Conservation (phyloP, 2,888 invertebrate genomes). For the Busseola fusca region DNA sequence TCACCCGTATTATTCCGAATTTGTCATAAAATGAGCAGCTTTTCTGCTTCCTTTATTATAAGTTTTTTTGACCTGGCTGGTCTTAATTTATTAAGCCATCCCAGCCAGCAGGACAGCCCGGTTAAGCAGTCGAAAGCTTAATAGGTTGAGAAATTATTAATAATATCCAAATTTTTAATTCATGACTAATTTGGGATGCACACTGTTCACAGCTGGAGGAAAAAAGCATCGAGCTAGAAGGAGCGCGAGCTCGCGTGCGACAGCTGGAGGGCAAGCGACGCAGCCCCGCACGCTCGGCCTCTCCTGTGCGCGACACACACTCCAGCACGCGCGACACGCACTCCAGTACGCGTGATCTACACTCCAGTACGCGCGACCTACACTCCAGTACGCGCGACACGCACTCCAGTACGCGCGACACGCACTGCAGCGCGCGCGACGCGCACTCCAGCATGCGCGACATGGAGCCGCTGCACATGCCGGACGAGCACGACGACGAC, state of each 20-base stretch:
- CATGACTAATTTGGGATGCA: neutral
- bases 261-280: constrained; percentile 89
- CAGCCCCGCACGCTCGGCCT: constrained; percentile 65
- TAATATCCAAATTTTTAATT: neutral
- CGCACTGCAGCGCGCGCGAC: constrained; percentile 33
- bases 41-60: neutral
- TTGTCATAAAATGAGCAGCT: neutral
- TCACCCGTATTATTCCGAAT: constrained; percentile 4
- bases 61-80: neutral
- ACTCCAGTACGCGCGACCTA: constrained; percentile 83
- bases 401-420: too few relatives aligned
- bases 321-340: too few relatives aligned
- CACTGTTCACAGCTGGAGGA: constrained; percentile 92
- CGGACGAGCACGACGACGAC: constrained; percentile 88
- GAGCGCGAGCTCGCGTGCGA: constrained; percentile 93
- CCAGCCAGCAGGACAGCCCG: neutral
- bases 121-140: neutral
- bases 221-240: constrained; percentile 94
- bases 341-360: constrained; percentile 31
- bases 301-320: constrained; percentile 27
- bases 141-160: neutral
- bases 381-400: too few relatives aligned
- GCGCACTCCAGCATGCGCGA: constrained; percentile 82
- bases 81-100: too few relatives aligned
- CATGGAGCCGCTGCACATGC: constrained; percentile 84